Base-by-base conservation (phyloP, 2,113 vertebrate species). In the Engraulis encrasicolus region DNA sequence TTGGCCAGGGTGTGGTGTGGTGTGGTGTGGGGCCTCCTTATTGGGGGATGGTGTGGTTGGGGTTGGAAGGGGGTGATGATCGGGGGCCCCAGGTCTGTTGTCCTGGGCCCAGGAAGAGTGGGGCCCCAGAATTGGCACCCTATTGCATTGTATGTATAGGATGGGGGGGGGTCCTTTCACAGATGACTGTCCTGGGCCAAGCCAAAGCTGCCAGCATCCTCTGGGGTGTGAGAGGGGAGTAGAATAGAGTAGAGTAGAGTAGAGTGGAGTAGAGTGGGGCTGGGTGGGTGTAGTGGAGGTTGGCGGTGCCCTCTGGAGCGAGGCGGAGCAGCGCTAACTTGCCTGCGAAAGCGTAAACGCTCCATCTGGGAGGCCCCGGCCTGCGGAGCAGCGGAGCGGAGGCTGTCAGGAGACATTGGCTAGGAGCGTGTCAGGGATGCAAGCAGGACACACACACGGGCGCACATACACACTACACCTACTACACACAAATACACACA, bases 391-490 rank as follows among this genome's bases (percentile, higher is more conserved):
- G 74, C 19, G 23, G 34, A 49, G 81, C 23, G 14, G 50, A 48
- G 79, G 80, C 87, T 91, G 88, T 91, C 88, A 83, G 87, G 86
- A 90, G 92, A 85, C 88, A 91, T 92, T 92, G 90, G 86, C 88
- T 86, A 85, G 80, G 84, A 89, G 86, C 84, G 84, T 89, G 85
- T 91, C 87, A 84, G 40, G 50, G 49, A 31, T 20, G 54, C 79
- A 77, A 34, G 49, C 74, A 34, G 61, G 11, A 74, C 66, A 74
- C 66, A 74, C 27, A 34, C 66, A 74, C 66, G 31, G n/a, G 31
- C n/a, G 31, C 23, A 74, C 31, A 74, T 31, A 74, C 66, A 74
- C 66, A 71, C 66, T 23, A 66, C 58, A 66, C 58, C 23, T 23
- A 66, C 58, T 45, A 66, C 61, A 71, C 61, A 71, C 61, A 71